Percentiles rank a stretch among this genome's conserved stretches.
These are phyloP conservation scores for Misgurnus mizolepis DNA, from an alignment of 2,113 vertebrate genomes.

Conservation along the genomic window DNA sequence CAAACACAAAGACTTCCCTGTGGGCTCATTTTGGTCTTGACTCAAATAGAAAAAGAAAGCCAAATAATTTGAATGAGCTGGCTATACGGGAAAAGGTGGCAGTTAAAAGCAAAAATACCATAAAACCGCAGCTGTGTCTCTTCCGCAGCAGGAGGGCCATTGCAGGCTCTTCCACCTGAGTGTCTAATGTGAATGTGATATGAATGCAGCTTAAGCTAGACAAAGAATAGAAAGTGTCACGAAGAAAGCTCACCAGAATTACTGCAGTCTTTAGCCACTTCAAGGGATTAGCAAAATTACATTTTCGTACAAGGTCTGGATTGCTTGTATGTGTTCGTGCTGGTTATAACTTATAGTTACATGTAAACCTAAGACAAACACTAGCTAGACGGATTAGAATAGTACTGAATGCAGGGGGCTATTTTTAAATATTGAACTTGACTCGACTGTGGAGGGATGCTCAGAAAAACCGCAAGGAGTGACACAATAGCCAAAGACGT, in stretches of 20 bases:
- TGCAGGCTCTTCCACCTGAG: background rate
- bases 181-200: background rate
- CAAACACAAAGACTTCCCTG: conserved; percentile 19
- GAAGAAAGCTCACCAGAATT: background rate
- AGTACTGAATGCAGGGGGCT: too few species aligned
- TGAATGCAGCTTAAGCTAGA: conserved; percentile 10
- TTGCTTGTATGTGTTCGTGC: too few species aligned
- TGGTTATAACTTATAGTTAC: too few species aligned
- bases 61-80: background rate
- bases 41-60: background rate
- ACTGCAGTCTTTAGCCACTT: background rate
- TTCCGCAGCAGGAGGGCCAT: background rate
- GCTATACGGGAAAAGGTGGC: background rate
- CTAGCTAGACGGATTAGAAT: too few species aligned
- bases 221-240: background rate
- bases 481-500: too few species aligned
- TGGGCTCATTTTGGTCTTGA: conserved; percentile 3
- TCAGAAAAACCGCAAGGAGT: too few species aligned
- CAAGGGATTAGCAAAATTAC: too few species aligned
- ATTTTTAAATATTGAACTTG: too few species aligned
- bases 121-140: background rate
- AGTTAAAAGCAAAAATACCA: background rate
- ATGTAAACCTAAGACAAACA: too few species aligned
- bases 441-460: too few species aligned
- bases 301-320: too few species aligned